These are phyloP conservation scores for Plutomurus gul DNA, from an alignment of 1,140 invertebrate species.

Conservation along the genomic window DNA sequence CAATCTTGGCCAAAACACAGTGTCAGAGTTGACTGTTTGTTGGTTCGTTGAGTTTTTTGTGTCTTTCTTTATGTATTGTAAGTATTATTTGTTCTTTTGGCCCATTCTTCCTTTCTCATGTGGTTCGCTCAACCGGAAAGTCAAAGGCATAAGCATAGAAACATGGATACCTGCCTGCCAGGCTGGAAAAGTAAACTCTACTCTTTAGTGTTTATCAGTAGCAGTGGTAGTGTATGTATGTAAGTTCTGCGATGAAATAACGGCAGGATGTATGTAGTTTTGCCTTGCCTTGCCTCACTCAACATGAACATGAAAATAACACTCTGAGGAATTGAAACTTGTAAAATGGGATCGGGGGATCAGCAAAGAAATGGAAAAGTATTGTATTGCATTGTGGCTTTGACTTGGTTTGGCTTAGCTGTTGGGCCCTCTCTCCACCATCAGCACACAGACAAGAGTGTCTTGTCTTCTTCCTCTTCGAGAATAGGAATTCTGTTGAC, in stretches of 20 bases:
- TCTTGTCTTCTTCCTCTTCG: too few species aligned
- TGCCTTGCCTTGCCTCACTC: conserved; percentile 5
- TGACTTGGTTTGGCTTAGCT: not conserved
- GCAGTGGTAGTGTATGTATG: not conserved
- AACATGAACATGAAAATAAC: conserved; percentile 27
- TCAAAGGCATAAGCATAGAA: conserved; percentile 11
- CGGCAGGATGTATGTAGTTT: not conserved
- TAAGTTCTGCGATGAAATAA: not conserved
- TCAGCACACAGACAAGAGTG: too few species aligned
- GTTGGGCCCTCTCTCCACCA: too few species aligned
- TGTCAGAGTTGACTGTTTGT: conserved; percentile 28
- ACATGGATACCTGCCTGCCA: conserved; percentile 13
- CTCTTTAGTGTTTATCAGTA: conserved; percentile 9
- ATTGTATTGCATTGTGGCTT: conserved; percentile 23
- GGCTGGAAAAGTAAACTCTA: conserved; percentile 16
- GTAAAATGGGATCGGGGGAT: conserved; percentile 26
- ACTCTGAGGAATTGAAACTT: conserved; percentile 21
- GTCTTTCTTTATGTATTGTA: conserved; percentile 22
- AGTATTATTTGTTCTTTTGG: conserved; percentile 21
- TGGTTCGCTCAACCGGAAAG: conserved; percentile 9
- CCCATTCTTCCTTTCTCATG: conserved; percentile 14
- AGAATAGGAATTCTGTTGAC: conserved; percentile 7
- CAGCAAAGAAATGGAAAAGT: conserved; percentile 27
- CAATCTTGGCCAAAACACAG: not conserved
- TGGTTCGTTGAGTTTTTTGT: conserved; percentile 23